Conservation (phyloP, 2,888 invertebrate genomes). For the Rotaria socialis region DNA sequence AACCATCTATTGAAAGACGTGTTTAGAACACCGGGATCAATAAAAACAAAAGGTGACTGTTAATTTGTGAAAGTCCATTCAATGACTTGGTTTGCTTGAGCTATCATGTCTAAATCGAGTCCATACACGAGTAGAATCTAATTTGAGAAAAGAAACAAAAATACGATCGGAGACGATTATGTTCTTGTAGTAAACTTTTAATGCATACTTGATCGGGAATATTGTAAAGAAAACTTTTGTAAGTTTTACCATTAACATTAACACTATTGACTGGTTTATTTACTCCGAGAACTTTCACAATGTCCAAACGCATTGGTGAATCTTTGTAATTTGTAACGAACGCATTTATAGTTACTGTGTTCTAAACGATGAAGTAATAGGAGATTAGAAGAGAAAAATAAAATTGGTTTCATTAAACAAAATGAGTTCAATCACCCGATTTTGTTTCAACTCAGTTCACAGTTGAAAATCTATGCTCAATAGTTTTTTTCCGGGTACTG, state of each 20-base stretch:
- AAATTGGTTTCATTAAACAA: too few relatives aligned
- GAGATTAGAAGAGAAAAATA: not conserved
- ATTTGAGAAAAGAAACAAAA: not conserved
- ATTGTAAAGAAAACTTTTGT: slow-evolving; percentile 39
- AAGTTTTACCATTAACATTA: slow-evolving; percentile 15
- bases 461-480: too few relatives aligned
- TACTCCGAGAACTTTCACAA: not conserved
- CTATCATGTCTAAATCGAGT: not conserved
- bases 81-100: not conserved
- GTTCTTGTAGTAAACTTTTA: not conserved
- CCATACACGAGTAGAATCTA: not conserved
- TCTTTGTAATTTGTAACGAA: not conserved
- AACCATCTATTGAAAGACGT: not conserved
- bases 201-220: slow-evolving; percentile 1
- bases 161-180: not conserved
- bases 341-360: not conserved
- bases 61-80: not conserved
- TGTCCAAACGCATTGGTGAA: not conserved
- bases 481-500: too few relatives aligned
- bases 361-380: not conserved
- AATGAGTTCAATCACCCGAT: too few relatives aligned
- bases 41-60: not conserved
- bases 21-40: not conserved
- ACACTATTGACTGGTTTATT: not conserved
- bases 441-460: too few relatives aligned